Evolutionary conservation across 2,113 vertebrate genomes (phyloP).

Genomic region (Corvus cornix): DNA sequence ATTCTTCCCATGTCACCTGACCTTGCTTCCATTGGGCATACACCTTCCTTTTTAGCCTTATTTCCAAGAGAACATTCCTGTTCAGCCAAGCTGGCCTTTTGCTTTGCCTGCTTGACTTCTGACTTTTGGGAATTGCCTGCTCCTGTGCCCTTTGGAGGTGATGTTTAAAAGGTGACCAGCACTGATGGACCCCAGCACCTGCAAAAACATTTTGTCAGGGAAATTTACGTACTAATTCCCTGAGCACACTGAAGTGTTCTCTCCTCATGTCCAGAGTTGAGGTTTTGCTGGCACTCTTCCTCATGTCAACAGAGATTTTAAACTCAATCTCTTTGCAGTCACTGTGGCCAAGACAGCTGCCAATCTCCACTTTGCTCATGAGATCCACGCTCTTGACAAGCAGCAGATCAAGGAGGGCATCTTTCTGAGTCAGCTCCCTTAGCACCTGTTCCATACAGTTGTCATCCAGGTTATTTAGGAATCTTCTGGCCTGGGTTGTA

Average conservation of each 20-base stretch:
- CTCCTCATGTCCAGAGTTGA: background rate
- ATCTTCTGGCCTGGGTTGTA: background rate
- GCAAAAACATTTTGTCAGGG: background rate
- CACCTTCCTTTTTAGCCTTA: background rate
- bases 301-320: background rate
- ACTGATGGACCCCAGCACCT: background rate
- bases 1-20: background rate
- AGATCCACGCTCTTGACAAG: background rate
- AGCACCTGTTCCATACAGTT: background rate
- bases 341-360: rapidly evolving
- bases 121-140: background rate
- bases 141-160: background rate
- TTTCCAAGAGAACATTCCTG: background rate
- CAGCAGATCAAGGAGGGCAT: background rate
- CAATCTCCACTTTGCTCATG: background rate
- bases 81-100: background rate
- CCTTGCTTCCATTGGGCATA: background rate
- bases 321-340: background rate
- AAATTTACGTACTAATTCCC: background rate
- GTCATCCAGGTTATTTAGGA: background rate
- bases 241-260: background rate
- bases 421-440: background rate
- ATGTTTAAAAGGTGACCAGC: background rate
- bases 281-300: background rate
- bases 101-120: background rate